A percentile compares a stretch with the other conserved stretches of the same genome.
These are phyloP conservation scores for Novumbra hubbsi DNA, from an alignment of 2,797 vertebrate species.

Conservation along the genomic window DNA sequence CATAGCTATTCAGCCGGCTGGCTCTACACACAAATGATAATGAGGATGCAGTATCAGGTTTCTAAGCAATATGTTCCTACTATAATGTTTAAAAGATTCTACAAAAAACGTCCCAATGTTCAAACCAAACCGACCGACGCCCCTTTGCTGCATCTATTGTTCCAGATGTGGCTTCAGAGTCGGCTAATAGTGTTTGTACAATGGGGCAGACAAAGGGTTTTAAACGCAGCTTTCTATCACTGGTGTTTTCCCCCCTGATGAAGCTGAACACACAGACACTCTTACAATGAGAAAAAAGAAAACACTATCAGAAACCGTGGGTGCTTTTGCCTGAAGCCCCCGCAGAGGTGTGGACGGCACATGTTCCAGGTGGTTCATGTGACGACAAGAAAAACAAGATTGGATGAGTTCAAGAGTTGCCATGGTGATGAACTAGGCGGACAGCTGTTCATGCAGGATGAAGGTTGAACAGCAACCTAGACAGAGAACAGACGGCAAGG, in stretches of 20 bases:
- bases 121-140: no score
- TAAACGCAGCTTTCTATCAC: background rate
- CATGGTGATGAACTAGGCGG: conserved; percentile 31
- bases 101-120: no score
- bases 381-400: conserved; percentile 6
- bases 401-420: conserved; percentile 30
- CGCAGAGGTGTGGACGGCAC: conserved; percentile 3
- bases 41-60: no score
- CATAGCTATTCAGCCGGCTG: no score
- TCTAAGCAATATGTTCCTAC: no score
- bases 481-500: background rate
- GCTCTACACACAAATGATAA: no score
- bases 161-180: background rate
- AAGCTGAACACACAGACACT: conserved; percentile 4
- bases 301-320: background rate
- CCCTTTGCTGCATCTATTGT: background rate
- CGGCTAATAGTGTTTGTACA: conserved; percentile 29
- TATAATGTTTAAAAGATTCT: no score
- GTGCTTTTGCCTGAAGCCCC: background rate
- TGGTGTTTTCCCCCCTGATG: background rate
- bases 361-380: conserved; percentile 24
- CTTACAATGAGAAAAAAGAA: conserved; percentile 3
- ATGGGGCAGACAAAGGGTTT: conserved; percentile 11
- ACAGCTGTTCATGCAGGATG: conserved; percentile 15
- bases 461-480: background rate